phyloP scores from a whole-genome alignment of 2,797 vertebrate species.

The Mergus octosetaceus region DNA sequence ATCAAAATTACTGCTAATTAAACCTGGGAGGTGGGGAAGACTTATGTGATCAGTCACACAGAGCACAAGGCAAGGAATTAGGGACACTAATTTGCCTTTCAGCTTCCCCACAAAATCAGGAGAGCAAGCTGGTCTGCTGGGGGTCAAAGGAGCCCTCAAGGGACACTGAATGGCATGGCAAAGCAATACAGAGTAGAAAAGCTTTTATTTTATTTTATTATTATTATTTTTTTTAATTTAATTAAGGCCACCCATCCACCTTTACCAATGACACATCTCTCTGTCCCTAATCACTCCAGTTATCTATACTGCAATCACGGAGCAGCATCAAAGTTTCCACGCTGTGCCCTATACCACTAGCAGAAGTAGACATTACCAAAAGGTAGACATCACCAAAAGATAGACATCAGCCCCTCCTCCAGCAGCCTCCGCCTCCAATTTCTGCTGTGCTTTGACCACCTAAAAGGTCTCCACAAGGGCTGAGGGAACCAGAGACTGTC shows the following conservation, averaged over 20 bases:
- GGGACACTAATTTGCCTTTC: background rate
- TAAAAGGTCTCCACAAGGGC: background rate
- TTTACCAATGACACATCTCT: background rate
- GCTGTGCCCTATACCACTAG: no score
- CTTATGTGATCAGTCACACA: constrained; percentile 1
- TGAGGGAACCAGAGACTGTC: background rate
- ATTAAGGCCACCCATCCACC: background rate
- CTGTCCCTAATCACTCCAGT: background rate
- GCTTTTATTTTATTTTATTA: background rate
- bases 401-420: background rate
- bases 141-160: background rate
- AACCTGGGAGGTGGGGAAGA: background rate
- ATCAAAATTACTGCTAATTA: constrained; percentile 50
- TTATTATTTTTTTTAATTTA: background rate
- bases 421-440: background rate
- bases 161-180: background rate
- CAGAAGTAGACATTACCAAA: background rate
- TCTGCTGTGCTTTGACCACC: background rate
- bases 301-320: background rate
- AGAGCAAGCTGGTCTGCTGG: background rate
- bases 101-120: background rate
- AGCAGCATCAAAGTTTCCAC: background rate
- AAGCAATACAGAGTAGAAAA: background rate
- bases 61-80: background rate
- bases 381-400: background rate